Evolutionary conservation across 2,113 vertebrate species (phyloP).

Genomic region (Cryptotis parvus): DNA sequence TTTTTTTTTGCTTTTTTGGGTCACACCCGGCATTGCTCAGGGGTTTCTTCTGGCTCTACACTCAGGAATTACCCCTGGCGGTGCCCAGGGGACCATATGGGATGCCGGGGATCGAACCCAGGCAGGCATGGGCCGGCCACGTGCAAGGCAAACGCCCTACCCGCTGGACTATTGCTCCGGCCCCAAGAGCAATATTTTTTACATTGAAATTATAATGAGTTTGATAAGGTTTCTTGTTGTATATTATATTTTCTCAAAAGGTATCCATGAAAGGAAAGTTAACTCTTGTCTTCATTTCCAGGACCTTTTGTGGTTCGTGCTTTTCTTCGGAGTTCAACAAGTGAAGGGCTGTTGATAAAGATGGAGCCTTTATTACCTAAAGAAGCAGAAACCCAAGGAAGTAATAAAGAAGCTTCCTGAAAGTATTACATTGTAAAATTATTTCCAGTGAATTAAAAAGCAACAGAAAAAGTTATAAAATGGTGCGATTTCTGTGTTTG

Average conservation of each 20-base stretch:
- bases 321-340: conserved; percentile 90
- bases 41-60: too few species aligned
- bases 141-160: too few species aligned
- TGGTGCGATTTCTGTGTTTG: conserved; percentile 30
- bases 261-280: neutral
- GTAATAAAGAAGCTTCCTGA: conserved; percentile 18
- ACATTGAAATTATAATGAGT: neutral
- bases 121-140: too few species aligned
- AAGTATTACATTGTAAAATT: conserved; percentile 34
- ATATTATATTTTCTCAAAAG: accelerated
- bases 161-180: too few species aligned
- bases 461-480: conserved; percentile 57
- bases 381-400: conserved; percentile 63
- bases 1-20: too few species aligned
- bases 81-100: too few species aligned
- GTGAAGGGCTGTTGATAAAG: conserved; percentile 91
- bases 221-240: neutral
- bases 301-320: conserved; percentile 91
- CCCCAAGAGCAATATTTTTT: too few species aligned
- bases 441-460: conserved; percentile 44
- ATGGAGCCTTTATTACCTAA: conserved; percentile 86
- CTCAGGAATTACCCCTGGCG: too few species aligned
- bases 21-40: too few species aligned
- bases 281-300: conserved; percentile 77
- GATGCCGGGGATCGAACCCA: too few species aligned